A percentile compares a stretch with the other conserved stretches of the same genome.
phyloP scores from a whole-genome alignment of 2,888 invertebrate species.

The Tridacna gigas region DNA sequence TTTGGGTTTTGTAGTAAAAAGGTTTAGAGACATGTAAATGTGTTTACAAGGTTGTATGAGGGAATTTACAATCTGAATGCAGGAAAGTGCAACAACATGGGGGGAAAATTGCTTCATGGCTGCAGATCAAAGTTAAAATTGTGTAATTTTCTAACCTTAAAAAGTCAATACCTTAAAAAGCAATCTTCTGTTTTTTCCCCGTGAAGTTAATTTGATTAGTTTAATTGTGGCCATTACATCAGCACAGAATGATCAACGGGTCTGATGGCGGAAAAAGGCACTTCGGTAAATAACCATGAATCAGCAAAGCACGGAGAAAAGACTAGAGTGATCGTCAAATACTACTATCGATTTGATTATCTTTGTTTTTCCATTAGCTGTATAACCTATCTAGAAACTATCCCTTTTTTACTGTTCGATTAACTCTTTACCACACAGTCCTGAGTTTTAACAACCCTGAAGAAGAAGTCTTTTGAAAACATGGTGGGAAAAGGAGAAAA shows the following conservation, averaged over 20 bases:
- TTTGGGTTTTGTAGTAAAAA: not conserved
- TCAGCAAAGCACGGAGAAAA: constrained; percentile 7
- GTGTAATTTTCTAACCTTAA: constrained; percentile 16
- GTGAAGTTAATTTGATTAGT: constrained; percentile 19
- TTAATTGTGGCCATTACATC: constrained; percentile 10
- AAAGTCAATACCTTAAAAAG: constrained; percentile 15
- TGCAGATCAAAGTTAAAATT: constrained; percentile 10
- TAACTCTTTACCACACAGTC: not conserved
- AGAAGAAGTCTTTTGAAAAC: not conserved
- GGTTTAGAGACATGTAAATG: not conserved
- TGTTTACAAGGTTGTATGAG: not conserved
- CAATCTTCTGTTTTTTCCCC: constrained; percentile 10
- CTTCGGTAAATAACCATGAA: constrained; percentile 24
- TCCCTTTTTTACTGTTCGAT: not conserved
- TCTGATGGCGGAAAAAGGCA: constrained; percentile 8
- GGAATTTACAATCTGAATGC: not conserved
- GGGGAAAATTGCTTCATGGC: not conserved
- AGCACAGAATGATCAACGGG: not conserved
- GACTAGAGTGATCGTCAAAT: constrained; percentile 14
- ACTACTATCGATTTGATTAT: constrained; percentile 2
- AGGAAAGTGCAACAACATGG: not conserved
- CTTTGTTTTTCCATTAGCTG: constrained; percentile 14
- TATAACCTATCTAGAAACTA: too few relatives aligned
- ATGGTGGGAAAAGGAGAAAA: not conserved
- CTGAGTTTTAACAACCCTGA: too few relatives aligned